phyloP scores from a whole-genome alignment of 2,888 invertebrate genomes.

The Tenthredo distinguenda region DNA sequence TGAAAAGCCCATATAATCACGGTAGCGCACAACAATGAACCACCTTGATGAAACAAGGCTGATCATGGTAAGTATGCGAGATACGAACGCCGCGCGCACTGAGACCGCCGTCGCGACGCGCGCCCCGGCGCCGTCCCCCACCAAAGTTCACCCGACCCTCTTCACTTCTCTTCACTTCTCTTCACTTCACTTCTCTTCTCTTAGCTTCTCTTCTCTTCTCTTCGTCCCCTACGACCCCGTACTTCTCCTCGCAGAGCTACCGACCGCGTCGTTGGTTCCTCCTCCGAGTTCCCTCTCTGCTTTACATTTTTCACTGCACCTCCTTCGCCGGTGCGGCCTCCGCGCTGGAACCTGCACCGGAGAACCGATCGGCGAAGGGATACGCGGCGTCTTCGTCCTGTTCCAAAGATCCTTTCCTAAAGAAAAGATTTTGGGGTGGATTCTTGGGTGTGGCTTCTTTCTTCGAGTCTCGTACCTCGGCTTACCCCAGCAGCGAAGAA shows the following conservation, averaged over 20 bases:
- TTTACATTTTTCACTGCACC: slow-evolving; percentile 54
- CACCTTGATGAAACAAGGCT: slow-evolving; percentile 70
- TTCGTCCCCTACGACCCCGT: slow-evolving; percentile 21
- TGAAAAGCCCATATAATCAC: slow-evolving; percentile 3
- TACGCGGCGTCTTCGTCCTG: background rate
- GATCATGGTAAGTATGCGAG: slow-evolving; percentile 63
- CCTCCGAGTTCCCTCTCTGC: slow-evolving; percentile 55
- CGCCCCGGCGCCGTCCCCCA: slow-evolving; percentile 60
- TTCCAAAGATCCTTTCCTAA: background rate
- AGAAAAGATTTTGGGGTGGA: background rate
- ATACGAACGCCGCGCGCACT: slow-evolving; percentile 65
- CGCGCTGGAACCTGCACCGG: background rate
- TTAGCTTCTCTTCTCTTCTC: slow-evolving; percentile 36
- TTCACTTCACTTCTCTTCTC: slow-evolving; percentile 31
- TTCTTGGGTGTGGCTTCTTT: slow-evolving; percentile 28
- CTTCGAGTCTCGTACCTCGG: background rate
- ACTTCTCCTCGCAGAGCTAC: slow-evolving; percentile 53
- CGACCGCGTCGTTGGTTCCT: slow-evolving; percentile 51
- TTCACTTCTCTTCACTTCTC: slow-evolving; percentile 40
- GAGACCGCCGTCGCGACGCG: slow-evolving; percentile 58
- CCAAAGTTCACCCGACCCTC: slow-evolving; percentile 56
- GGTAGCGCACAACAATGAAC: slow-evolving; percentile 33
- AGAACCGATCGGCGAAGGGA: background rate
- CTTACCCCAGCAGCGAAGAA: background rate
- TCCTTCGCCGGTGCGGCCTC: slow-evolving; percentile 34